These are phyloP conservation scores for Xanthorhoe spadicearia DNA, from an alignment of 2,888 invertebrate species.

Conservation along the genomic window DNA sequence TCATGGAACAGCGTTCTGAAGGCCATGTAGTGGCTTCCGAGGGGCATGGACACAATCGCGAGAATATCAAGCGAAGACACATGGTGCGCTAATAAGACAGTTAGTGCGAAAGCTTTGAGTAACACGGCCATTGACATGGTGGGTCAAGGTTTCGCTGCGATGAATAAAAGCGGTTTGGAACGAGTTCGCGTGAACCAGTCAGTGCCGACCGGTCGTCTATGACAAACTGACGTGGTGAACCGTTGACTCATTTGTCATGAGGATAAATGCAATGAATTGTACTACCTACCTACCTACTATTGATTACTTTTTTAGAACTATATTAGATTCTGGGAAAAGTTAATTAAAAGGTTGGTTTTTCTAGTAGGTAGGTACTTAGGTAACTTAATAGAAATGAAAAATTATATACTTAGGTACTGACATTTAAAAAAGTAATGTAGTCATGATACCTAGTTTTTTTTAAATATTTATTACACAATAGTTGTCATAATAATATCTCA, in stretches of 20 bases:
- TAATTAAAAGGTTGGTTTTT: not conserved
- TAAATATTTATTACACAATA: too few species aligned
- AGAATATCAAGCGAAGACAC: slow-evolving; percentile 74
- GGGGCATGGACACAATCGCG: slow-evolving; percentile 83
- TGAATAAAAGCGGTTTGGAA: not conserved
- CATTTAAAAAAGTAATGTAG: too few species aligned
- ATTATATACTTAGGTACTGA: not conserved
- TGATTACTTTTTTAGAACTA: not conserved
- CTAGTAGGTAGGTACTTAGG: too few species aligned
- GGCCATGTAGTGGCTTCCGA: slow-evolving; percentile 87
- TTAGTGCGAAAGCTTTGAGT: slow-evolving; percentile 19
- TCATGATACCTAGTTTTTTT: too few species aligned
- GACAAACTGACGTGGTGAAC: slow-evolving; percentile 20
- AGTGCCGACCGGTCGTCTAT: slow-evolving; percentile 21
- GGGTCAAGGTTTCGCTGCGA: slow-evolving; percentile 25
- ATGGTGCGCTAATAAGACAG: slow-evolving; percentile 44
- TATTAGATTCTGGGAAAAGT: not conserved
- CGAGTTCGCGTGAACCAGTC: slow-evolving; percentile 19
- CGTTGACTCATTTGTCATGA: not conserved
- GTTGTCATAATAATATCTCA: too few species aligned
- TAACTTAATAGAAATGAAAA: not conserved
- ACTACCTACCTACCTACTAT: not conserved
- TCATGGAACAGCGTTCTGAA: slow-evolving; percentile 84
- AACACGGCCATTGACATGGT: slow-evolving; percentile 15
- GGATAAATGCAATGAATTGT: slow-evolving; percentile 5